Evolutionary conservation across 1,140 invertebrate genomes (phyloP), one percentile per base, ranked within the genome.

Genomic region (Vanessa atalanta): DNA sequence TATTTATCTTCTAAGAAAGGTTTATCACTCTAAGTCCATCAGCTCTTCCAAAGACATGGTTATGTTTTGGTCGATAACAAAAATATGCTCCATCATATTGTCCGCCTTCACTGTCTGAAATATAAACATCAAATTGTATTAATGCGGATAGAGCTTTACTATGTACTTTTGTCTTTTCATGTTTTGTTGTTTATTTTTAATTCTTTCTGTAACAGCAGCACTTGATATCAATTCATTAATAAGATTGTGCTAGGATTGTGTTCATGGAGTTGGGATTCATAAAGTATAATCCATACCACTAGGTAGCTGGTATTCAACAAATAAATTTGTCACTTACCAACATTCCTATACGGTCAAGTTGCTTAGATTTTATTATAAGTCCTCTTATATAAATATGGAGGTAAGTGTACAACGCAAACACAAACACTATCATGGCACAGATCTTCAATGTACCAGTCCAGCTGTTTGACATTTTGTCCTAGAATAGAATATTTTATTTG

Each of bases 391-490:
- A 57, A 12, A 68, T 57, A 26, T 57, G 13, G 15, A 68, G n/a
- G 47, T 57, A 68, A 2, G 15, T 12, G 31, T 57, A 68, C 26
- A 68, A 6, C 1, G 51, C 66, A 15, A 37, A 37, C 26, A 31
- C 26, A 2, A 68, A 8, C 1, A 37, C 14, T 1, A 57, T 47
- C 51, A 57, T 9, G 15, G n/a, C 50, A 47, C 50, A 68, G 15
- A 55, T 14, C 51, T 68, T 68, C 31, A 68, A 11, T 11, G 31
- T 68, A 12, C 15, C 26, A 26, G 51, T 51, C 66, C 66, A 68
- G 31, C 51, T 68, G 50, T 37, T 55, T 14, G 37, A 48, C 66
- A 57, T 55, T 48, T 68, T 68, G 11, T 57, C 66, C 66, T 68
- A 37, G 16, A 68, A 68, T 53, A 51, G 16, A 57, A 23, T 15